Evolutionary conservation across 2,888 invertebrate species (phyloP), one percentile per base, ranked within the genome.

Genomic region (Peribatodes rhomboidaria): DNA sequence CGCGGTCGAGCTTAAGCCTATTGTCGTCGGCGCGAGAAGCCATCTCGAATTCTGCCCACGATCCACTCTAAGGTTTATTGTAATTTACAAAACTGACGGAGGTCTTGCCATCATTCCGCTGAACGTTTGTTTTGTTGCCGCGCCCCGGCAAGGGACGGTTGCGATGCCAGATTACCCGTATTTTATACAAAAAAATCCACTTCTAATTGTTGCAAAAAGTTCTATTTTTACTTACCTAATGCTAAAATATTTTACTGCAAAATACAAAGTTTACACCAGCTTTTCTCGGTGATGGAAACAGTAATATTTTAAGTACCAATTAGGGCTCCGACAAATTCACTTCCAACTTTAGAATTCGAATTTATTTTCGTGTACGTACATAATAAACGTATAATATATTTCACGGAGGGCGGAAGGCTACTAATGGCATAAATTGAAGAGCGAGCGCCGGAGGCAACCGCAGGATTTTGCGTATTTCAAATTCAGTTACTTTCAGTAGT

Each of bases 21-120:
- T 88, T 89, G 89, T 91, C 86, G 85, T 76, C 80, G 79, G 78
- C 77, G 80, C 77, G 80, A 80, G 77, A 72, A 80, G 82, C 75
- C 86, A 90, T 90, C 89, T 85, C 73, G 81, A 82, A 91, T 92
- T 92, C 91, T 78, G 77, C 79, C 78, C 90, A 89, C 91, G 90
- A 87, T 85, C 84, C 82, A 78, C 83, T 86, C 81, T 82, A 86
- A 87, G 89, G 90, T 91, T 91, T 90, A 90, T 88, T 88, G 90
- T 90, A 90, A 90, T 91, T 91, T 91, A 90, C 87, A 91, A 91
- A 91, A 89, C 89, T 90, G 88, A 88, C 86, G 83, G 83, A 82
- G 86, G 87, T 87, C 89, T 87, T 85, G 82, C 84, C 85, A 87
- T 87, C 83, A 84, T 86, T 85, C 76, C 78, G 72, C 77, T 81